A percentile compares a stretch with the other conserved stretches of the same genome.
phyloP scores from a whole-genome alignment of 2,113 vertebrate genomes.

The Mus pahari region DNA sequence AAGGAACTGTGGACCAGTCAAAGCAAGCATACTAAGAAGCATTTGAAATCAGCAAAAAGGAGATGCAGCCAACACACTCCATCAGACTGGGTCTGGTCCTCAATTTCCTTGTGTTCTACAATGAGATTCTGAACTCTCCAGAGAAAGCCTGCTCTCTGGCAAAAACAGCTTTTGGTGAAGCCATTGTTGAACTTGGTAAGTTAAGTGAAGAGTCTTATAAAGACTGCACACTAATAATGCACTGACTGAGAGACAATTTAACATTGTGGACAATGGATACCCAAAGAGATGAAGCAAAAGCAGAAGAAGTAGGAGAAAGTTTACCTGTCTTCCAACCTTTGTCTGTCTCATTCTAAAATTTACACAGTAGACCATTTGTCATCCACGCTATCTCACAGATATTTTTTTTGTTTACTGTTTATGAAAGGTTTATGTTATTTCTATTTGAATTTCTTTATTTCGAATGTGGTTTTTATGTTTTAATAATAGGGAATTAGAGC shows the following conservation, averaged over 20 bases:
- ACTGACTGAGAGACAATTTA: slow-evolving; percentile 99
- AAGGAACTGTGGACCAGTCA: slow-evolving; percentile 91
- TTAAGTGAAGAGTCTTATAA: slow-evolving; percentile 99
- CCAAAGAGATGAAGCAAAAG: slow-evolving; percentile 87
- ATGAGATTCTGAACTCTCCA: slow-evolving; percentile 96
- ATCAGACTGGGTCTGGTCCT: slow-evolving; percentile 98
- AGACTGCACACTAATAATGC: slow-evolving; percentile 99
- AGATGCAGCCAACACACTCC: slow-evolving; percentile 96
- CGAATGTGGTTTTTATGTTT: slow-evolving; percentile 92
- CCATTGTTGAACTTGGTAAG: slow-evolving; percentile 96
- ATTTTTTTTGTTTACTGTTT: slow-evolving; percentile 89
- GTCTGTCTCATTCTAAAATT: slow-evolving; percentile 92
- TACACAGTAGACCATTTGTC: slow-evolving; percentile 93
- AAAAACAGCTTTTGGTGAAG: slow-evolving; percentile 92
- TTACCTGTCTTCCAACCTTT: slow-evolving; percentile 90
- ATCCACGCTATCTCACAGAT: slow-evolving; percentile 92
- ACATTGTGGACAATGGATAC: slow-evolving; percentile 89
- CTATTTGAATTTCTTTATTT: slow-evolving; percentile 94
- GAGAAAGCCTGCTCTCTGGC: slow-evolving; percentile 92
- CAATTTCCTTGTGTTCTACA: slow-evolving; percentile 98
- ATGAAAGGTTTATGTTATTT: slow-evolving; percentile 93
- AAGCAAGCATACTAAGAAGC: slow-evolving; percentile 88
- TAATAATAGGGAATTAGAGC: slow-evolving; percentile 92
- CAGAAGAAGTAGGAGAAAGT: slow-evolving; percentile 92
- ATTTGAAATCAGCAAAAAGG: slow-evolving; percentile 94